Conservation (phyloP, 2,113 vertebrate genomes). For the Geococcyx californianus region DNA sequence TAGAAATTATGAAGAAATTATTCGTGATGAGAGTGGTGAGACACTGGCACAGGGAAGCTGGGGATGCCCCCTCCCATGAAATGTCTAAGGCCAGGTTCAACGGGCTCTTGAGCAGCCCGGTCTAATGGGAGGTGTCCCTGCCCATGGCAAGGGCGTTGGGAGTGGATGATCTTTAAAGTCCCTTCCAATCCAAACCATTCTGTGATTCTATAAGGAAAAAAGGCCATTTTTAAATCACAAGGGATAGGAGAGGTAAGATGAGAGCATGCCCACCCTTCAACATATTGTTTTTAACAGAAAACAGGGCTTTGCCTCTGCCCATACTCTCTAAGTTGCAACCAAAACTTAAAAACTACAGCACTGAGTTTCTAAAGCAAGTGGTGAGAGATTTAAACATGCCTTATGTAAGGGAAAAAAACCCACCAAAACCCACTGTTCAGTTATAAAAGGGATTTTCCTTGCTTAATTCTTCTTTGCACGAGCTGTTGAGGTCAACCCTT, state of each 20-base stretch:
- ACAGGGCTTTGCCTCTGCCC: background rate
- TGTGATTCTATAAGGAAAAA: background rate
- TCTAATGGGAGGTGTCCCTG: no score
- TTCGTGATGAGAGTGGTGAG: no score
- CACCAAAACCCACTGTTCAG: background rate
- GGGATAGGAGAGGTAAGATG: background rate
- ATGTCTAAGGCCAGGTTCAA: no score
- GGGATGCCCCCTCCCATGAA: no score
- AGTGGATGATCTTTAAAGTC: no score
- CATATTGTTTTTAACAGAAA: background rate
- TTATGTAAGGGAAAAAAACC: background rate
- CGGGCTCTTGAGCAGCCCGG: no score
- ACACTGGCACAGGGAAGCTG: no score
- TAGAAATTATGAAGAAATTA: no score
- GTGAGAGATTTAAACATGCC: background rate
- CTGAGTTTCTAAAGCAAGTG: background rate
- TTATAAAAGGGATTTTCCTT: background rate
- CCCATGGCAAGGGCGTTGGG: no score
- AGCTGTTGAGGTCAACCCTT: background rate
- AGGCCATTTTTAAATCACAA: background rate
- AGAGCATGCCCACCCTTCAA: background rate
- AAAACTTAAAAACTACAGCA: background rate
- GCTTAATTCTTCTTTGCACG: background rate
- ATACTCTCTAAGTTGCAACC: background rate
- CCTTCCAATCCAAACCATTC: no score